phyloP scores from a whole-genome alignment of 2,888 invertebrate species.

The Onthophagus sagittarius region DNA sequence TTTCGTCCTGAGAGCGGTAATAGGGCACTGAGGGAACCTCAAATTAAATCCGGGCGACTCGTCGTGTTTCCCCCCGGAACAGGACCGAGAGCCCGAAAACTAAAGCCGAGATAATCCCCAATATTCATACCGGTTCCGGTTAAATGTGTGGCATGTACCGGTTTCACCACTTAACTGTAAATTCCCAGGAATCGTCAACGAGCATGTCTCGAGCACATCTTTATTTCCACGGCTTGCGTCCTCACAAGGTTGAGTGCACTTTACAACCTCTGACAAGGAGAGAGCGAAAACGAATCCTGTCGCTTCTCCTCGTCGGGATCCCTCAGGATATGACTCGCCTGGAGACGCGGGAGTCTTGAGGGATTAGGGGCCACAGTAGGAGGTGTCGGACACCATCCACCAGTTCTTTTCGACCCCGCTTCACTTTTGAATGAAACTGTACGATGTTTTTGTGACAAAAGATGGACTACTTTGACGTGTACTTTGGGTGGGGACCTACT shows the following conservation, averaged over 20 bases:
- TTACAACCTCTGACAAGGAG: conserved; percentile 14
- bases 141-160: conserved; percentile 11
- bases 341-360: not conserved
- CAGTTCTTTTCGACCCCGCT: not conserved
- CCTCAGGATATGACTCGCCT: not conserved
- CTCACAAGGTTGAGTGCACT: conserved; percentile 25
- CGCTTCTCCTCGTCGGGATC: not conserved
- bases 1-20: not conserved
- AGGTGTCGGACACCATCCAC: not conserved
- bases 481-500: not conserved
- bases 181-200: conserved; percentile 20
- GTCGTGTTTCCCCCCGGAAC: not conserved
- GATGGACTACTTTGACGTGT: not conserved
- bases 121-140: conserved; percentile 16
- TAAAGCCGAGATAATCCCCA: conserved; percentile 2
- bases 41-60: not conserved
- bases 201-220: conserved; percentile 24
- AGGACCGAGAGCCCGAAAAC: not conserved
- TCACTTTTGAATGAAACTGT: not conserved
- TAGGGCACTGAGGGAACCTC: not conserved
- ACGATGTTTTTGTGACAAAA: not conserved
- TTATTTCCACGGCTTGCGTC: conserved; percentile 24
- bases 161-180: conserved; percentile 22
- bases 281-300: not conserved
- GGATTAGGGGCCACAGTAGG: not conserved